phyloP scores from a whole-genome alignment of 1,140 invertebrate species.

The Gryllus bimaculatus region DNA sequence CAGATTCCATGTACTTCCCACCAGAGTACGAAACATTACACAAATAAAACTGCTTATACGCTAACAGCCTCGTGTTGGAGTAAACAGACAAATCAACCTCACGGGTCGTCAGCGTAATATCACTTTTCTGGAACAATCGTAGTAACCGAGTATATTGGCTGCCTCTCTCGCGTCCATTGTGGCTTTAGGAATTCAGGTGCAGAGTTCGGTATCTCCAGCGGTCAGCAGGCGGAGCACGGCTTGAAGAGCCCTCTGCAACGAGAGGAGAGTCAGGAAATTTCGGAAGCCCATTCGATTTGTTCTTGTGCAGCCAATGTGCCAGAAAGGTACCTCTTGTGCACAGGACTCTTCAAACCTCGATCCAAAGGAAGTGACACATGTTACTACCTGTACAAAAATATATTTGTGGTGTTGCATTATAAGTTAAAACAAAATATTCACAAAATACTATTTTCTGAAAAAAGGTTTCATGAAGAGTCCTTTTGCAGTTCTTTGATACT shows the following conservation, averaged over 20 bases:
- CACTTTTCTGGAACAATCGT: background rate
- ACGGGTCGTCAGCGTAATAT: background rate
- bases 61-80: background rate
- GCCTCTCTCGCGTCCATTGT: slow-evolving; percentile 7
- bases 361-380: background rate
- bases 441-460: slow-evolving; percentile 2
- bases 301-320: background rate
- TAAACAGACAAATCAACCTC: background rate
- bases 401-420: slow-evolving; percentile 1
- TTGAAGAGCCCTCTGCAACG: slow-evolving; percentile 23
- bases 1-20: background rate
- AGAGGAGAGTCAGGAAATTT: slow-evolving; percentile 7
- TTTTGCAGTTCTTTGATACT: background rate
- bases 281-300: background rate
- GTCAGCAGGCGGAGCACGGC: background rate
- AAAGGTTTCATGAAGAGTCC: background rate
- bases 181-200: slow-evolving; percentile 24
- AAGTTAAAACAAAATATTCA: slow-evolving; percentile 6
- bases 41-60: background rate
- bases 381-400: slow-evolving; percentile 19
- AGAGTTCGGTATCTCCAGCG: slow-evolving; percentile 27
- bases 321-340: slow-evolving; percentile 13
- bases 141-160: slow-evolving; percentile 8
- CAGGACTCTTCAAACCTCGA: slow-evolving; percentile 20
- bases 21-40: background rate